These are phyloP conservation scores for Hipparchia semele DNA, from an alignment of 2,888 invertebrate species.

Conservation along the genomic window DNA sequence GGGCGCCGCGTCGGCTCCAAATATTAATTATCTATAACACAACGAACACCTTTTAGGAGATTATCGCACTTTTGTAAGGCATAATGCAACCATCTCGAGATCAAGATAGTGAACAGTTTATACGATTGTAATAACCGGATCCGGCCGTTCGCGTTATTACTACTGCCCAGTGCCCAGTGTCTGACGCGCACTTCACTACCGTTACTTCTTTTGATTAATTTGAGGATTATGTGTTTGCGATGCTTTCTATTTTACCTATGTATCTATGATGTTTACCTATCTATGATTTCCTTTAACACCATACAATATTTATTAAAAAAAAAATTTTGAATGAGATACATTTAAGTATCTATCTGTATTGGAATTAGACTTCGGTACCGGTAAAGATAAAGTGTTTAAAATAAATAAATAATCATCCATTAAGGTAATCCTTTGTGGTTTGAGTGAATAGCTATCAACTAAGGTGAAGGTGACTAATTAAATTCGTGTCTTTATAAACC, in stretches of 20 bases:
- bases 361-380: no score
- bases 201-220: conserved; percentile 34
- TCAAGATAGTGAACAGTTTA: conserved; percentile 63
- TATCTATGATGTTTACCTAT: conserved; percentile 18
- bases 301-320: neutral
- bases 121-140: conserved; percentile 44
- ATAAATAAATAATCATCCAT: no score
- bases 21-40: conserved; percentile 81
- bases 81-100: conserved; percentile 68
- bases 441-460: no score
- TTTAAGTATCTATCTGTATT: no score
- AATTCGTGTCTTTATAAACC: no score
- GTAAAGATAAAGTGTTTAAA: no score
- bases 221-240: neutral
- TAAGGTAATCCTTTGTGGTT: no score
- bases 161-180: conserved; percentile 24
- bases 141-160: conserved; percentile 41
- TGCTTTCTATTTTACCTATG: conserved; percentile 5
- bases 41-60: conserved; percentile 79
- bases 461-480: no score
- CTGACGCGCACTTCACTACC: conserved; percentile 27
- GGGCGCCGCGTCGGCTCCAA: conserved; percentile 72
- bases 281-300: neutral
- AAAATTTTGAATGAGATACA: no score
- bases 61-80: conserved; percentile 72